Percentiles rank a stretch among this genome's conserved stretches.
Evolutionary conservation across 1,140 invertebrate genomes (phyloP).

Genomic region (Pogonus chalceus): DNA sequence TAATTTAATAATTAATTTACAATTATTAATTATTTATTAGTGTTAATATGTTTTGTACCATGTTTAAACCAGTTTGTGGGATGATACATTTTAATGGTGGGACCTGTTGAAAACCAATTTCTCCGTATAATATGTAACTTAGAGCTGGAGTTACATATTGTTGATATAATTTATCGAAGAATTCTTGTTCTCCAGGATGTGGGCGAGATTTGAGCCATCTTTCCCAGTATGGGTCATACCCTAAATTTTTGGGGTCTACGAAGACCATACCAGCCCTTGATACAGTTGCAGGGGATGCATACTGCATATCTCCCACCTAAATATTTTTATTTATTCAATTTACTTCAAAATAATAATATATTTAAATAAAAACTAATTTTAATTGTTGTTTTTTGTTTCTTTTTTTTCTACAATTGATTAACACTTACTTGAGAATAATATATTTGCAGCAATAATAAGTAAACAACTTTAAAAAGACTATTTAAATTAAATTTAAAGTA

Average conservation of each 20-base stretch:
- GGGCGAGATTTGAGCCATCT: conserved; percentile 55
- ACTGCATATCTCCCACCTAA: conserved; percentile 66
- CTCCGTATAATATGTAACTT: conserved; percentile 65
- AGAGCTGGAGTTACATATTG: conserved; percentile 63
- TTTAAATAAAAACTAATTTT: too few relatives aligned
- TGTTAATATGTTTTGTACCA: conserved; percentile 42
- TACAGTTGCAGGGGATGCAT: conserved; percentile 84
- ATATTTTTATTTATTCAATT: conserved; percentile 36
- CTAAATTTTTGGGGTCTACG: conserved; percentile 83
- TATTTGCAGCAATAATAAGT: too few relatives aligned
- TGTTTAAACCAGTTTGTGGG: conserved; percentile 71
- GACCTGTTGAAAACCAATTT: conserved; percentile 59
- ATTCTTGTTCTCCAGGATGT: conserved; percentile 41
- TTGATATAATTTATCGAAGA: conserved; percentile 52
- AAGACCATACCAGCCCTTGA: conserved; percentile 89
- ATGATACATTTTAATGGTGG: conserved; percentile 70
- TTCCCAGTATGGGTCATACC: conserved; percentile 75
- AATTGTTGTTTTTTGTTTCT: too few relatives aligned
- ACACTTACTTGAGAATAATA: too few relatives aligned
- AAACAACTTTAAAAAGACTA: not conserved
- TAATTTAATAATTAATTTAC: conserved; percentile 1
- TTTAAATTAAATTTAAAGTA: not conserved
- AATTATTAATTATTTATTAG: conserved; percentile 13
- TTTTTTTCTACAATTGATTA: too few relatives aligned
- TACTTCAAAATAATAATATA: too few relatives aligned